Percentiles rank a stretch among this genome's conserved stretches.
Evolutionary conservation across 1,140 invertebrate species (phyloP).

Genomic region (Neocloeon triangulifer): DNA sequence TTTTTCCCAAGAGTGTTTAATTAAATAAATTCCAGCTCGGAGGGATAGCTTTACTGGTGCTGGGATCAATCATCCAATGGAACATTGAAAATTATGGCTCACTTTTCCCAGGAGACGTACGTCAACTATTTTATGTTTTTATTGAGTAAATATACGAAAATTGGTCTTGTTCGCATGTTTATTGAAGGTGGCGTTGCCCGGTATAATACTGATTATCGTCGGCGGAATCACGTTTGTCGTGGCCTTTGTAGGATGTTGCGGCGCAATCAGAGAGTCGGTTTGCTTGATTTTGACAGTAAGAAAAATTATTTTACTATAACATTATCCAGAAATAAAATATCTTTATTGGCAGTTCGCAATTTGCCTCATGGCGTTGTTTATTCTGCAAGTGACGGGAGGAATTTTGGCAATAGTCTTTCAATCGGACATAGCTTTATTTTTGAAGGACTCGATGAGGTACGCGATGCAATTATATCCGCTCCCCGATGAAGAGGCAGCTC

Average conservation of each 20-base stretch:
- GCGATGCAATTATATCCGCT: too few relatives aligned
- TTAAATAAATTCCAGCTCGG: constrained; percentile 23
- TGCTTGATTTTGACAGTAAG: constrained; percentile 61
- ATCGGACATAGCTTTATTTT: too few relatives aligned
- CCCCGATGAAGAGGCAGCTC: too few relatives aligned
- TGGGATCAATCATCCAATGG: constrained; percentile 29
- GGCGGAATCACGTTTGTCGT: constrained; percentile 51
- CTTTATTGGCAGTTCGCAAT: constrained; percentile 1
- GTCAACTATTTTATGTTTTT: too few relatives aligned
- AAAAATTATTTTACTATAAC: neutral
- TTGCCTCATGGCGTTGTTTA: neutral
- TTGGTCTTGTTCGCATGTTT: too few relatives aligned
- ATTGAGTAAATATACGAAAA: constrained; percentile 43
- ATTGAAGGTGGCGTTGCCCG: constrained; percentile 24
- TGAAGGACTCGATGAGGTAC: too few relatives aligned
- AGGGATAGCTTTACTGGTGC: constrained; percentile 30
- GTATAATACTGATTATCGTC: constrained; percentile 42
- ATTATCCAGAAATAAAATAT: neutral
- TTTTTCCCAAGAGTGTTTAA: too few relatives aligned
- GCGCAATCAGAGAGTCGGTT: constrained; percentile 55
- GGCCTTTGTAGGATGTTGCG: constrained; percentile 68
- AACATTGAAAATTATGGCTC: constrained; percentile 23
- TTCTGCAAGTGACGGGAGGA: neutral
- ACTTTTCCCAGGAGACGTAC: constrained; percentile 21
- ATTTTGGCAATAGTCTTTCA: neutral